Base-by-base conservation (phyloP, 1,140 invertebrate species). In the Matsumurasca onukii region DNA sequence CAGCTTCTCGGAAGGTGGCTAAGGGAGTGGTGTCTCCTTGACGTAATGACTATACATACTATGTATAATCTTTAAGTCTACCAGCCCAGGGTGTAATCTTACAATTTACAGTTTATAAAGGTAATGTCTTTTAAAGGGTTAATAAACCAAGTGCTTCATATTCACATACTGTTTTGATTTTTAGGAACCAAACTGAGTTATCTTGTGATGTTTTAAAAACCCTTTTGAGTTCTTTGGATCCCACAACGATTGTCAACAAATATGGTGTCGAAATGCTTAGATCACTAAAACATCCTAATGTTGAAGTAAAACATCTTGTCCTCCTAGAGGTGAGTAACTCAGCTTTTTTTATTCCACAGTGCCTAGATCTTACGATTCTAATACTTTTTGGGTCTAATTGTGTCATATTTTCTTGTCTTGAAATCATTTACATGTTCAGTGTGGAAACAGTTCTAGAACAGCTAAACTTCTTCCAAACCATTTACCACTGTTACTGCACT, bases 161-260 rank as follows among this genome's bases (percentile, higher is more conserved):
- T 9, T 45, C 9, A 45, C 9, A 45, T 12, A 12, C 17, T 74
- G 69, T 48, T 27, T 69, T 63, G 59, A 69, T 45, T 77, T 79
- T 31, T 74, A 85, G 83, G 55, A 74, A 80, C 51, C 77, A 78
- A 48, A 73, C 80, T 48, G 70, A 78, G 29, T 71, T 81, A 49
- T 73, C 82, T 69, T 83, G 82, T 70, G 77, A 82, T n/a, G 74
- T 81, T 29, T 70, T 85, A 12, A 75, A 75, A 39, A 71, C 72
- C 12, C 31, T 85, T 13, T 75, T 83, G 30, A 70, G 72, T 12
- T 63, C 76, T 3, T 70, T 81, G 3, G 78, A 79, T 52, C 75
- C 80, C 17, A 77, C 76, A 3, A 73, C 76, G 29, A 70, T 83
- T 13, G 75, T 83, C 55, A 70, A 75, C 31, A 75, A 75, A 24